These are phyloP conservation scores for Tetragonula clypearis DNA, from an alignment of 1,140 invertebrate species.

Conservation along the genomic window DNA sequence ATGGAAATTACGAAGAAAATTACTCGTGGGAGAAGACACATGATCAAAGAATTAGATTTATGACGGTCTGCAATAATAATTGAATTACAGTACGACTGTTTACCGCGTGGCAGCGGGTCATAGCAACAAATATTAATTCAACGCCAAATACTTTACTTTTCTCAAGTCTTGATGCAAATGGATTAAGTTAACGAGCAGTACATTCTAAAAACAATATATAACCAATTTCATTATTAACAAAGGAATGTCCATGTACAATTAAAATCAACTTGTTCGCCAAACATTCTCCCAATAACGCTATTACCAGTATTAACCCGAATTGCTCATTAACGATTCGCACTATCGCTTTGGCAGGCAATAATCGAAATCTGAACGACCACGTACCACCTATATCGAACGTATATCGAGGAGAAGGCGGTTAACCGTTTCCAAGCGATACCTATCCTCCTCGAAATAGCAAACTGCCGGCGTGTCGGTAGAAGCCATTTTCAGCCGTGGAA, in stretches of 20 bases:
- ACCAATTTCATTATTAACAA: neutral
- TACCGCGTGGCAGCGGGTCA: no score
- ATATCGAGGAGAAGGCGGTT: neutral
- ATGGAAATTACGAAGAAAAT: no score
- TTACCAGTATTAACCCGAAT: neutral
- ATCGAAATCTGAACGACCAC: conserved; percentile 15
- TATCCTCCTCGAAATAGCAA: conserved; percentile 39
- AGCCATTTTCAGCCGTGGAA: conserved; percentile 74
- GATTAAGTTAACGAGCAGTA: neutral
- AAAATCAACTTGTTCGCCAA: neutral
- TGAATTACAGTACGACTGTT: no score
- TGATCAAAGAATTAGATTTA: no score
- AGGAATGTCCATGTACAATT: neutral
- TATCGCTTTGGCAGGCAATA: neutral
- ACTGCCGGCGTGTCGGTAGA: conserved; percentile 47
- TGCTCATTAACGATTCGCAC: neutral
- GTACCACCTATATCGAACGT: neutral
- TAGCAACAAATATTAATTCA: neutral
- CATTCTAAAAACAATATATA: neutral
- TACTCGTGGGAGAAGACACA: no score
- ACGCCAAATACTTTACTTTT: neutral
- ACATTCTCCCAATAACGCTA: neutral
- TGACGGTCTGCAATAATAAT: no score
- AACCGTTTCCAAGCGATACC: conserved; percentile 26
- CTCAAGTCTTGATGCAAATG: neutral